Evolutionary conservation across 2,113 vertebrate genomes (phyloP), one percentile per base, ranked within the genome.

Genomic region (Gymnobelideus leadbeateri): DNA sequence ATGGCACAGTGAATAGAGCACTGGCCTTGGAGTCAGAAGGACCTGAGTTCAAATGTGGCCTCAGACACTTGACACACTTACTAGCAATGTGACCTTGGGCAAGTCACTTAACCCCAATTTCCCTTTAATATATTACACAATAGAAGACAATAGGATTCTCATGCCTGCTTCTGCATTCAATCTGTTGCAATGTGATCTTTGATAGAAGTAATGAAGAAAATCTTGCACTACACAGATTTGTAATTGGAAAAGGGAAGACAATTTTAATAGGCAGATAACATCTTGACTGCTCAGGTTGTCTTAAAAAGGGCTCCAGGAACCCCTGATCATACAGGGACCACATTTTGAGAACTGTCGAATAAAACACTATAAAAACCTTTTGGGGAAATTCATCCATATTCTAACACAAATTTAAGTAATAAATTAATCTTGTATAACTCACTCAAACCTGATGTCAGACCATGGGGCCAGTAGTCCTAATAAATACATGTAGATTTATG

Each of bases 361-460:
- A 94, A 28, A 77, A n/a, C 14, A 43, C 68, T 77, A 77, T 43
- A 31, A 3, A 94, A 3, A 91, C 14, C 28, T n/a, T 93, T 96
- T 57, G 77, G 0, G 93, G 50, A 89, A 91, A 91, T 16, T 46
- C 8, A 51, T 92, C 96, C 68, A 1, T 77, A 10, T 91, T 96
- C 92, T 92, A 57, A 95, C 37, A 95, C 50, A 46, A 94, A 89
- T 92, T 6, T 84, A 96, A 94, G 90, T 47, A 1, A 91, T 89
- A n/a, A 68, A 50, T 31, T 91, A 77, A 51, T 84, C 10, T 84
- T 93, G 1, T 43, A 19, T 89, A 47, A 89, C 93, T 24, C 53
- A 53, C 46, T 51, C 31, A 90, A 95, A 93, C 47, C 89, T 68
- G 57, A 77, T 26, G 94, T 51, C 14, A 51, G 10, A 84, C 52